Evolutionary conservation across 1,140 invertebrate genomes (phyloP), one percentile per base, ranked within the genome.

Genomic region (Heliothis subflexa): DNA sequence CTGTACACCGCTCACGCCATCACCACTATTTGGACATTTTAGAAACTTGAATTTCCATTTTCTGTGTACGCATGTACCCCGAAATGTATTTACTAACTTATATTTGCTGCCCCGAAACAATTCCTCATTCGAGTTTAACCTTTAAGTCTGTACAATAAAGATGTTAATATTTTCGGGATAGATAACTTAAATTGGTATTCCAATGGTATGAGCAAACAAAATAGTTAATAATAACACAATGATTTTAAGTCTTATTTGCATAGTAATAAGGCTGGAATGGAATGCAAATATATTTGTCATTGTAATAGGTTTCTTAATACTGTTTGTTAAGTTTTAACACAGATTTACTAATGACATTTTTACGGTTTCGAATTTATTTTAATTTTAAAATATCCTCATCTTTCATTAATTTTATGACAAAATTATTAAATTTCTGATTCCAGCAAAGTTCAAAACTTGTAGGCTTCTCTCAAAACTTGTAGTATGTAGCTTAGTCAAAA

Each of bases 11-110:
- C 59, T 75, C 73, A 52, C 73, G 47, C 54, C 55, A 50, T 59
- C 78, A 45, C 33, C 50, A 79, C 70, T 79, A 72, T 79, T 73
- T 79, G 78, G 71, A 79, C 78, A 79, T 79, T 79, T 79, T 79
- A 74, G 71, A 79, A 74, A 79, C 78, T 73, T 79, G 70, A 62
- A 79, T 79, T 72, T 74, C 78, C 78, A 79, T 74, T 79, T 79
- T 64, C 47, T 66, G 33, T 52, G 45, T 64, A 49, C 64, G 64
- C 50, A 57, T 64, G 73, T 75, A 75, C 59, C 59, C 73, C 73
- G 45, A 62, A 75, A 75, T 75, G 47, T 70, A 66, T 74, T 52
- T 50, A 75, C 73, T 0, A 75, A 33, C 4, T 64, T 52, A 64
- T 18, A 28, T 75, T 40, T 40, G 33, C 47, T 7, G 28, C 14